phyloP scores from a whole-genome alignment of 2,113 vertebrate species.

The Elephantulus edwardii region DNA sequence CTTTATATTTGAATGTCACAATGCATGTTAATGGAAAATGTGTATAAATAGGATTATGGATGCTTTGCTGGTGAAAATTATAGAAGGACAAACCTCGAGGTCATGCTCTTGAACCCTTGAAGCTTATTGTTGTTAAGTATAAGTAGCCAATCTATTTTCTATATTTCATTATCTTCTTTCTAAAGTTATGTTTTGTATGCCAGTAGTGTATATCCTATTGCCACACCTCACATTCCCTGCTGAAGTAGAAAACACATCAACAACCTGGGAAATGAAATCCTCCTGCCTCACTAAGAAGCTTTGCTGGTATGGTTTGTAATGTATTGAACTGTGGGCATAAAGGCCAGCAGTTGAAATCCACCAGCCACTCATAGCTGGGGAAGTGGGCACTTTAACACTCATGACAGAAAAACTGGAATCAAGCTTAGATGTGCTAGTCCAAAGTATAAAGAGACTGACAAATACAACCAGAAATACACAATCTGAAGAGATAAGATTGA shows the following conservation, averaged over 20 bases:
- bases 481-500: too few species aligned
- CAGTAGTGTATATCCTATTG: not conserved
- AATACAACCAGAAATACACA: too few species aligned
- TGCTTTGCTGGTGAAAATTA: conserved; percentile 11
- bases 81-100: not conserved
- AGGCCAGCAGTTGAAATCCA: too few species aligned
- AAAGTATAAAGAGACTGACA: too few species aligned
- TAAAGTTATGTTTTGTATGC: not conserved
- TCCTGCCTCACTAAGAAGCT: not conserved
- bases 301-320: too few species aligned
- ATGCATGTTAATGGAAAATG: not conserved
- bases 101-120: conserved; percentile 19
- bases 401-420: too few species aligned
- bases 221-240: not conserved
- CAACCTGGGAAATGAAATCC: not conserved
- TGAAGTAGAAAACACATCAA: not conserved
- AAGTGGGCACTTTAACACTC: too few species aligned
- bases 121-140: conserved; percentile 25
- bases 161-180: conserved; percentile 12
- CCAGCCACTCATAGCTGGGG: too few species aligned
- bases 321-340: too few species aligned
- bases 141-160: not conserved
- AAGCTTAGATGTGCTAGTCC: too few species aligned
- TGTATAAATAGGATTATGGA: conserved; percentile 37
- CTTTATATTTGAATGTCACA: conserved; percentile 46